Evolutionary conservation across 2,113 vertebrate genomes (phyloP), one percentile per base, ranked within the genome.

Genomic region (Cavia porcellus): DNA sequence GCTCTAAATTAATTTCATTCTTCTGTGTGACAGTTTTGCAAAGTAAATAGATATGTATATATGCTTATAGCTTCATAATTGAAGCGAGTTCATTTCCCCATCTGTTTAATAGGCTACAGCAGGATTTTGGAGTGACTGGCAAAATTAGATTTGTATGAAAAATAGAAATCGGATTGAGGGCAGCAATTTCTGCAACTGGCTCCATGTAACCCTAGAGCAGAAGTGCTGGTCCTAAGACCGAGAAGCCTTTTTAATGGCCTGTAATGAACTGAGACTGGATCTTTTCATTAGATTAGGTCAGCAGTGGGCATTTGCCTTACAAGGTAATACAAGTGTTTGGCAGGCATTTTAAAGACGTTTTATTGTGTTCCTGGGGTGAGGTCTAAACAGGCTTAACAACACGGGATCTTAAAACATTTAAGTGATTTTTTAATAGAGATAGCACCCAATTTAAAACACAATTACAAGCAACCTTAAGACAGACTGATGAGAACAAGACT

Each of bases 371-470:
- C 84, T 88, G 45, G 77, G 77, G 68, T 87, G 94, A 83, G 52
- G 61, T 83, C 47, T 86, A 89, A 89, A 52, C 62, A 95, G 66
- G 17, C 24, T 72, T 70, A 70, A 95, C 81, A 88, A 83, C 9
- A 61, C 0, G 30, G 38, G 32, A 85, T 11, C 52, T 74, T 84
- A 80, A 52, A 90, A 91, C 13, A 64, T 14, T 14, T 59, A 77
- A n/a, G 28, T 50, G 70, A 90, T 66, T 94, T 83, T 74, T 92
- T 93, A 96, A 89, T 24, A 95, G 47, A 96, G 24, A 74, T 5
- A 90, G 88, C 35, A 66, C 45, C 94, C 93, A 88, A 92, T 95
- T 90, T 72, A 95, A 86, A 92, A 82, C 6, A 62, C 45, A 94
- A 59, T 12, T 59, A 92, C 57, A 90, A 83, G 30, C 50, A 85